Evolutionary conservation across 2,797 vertebrate genomes (phyloP).

Genomic region (Sciurus vulgaris): DNA sequence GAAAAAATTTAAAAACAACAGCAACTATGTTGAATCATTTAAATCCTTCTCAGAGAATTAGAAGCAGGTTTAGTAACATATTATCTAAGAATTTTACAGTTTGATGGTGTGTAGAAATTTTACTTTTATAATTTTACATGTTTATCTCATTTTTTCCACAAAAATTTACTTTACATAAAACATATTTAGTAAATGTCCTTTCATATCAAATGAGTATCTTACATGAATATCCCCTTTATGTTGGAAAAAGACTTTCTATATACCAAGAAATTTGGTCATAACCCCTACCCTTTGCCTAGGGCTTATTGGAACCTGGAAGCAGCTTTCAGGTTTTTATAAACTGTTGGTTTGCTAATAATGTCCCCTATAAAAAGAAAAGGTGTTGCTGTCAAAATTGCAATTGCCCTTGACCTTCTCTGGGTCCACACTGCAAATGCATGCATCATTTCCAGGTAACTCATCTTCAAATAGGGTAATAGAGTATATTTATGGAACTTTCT

Average conservation of each 20-base stretch:
- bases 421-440: not conserved
- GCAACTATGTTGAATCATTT: conserved; percentile 72
- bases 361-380: conserved; percentile 26
- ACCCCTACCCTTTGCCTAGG: not conserved
- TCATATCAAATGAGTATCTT: not conserved
- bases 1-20: conserved; percentile 49
- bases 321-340: conserved; percentile 51
- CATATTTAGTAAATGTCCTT: not conserved
- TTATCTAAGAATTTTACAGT: conserved; percentile 25
- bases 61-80: conserved; percentile 54
- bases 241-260: not conserved
- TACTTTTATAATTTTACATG: conserved; percentile 46
- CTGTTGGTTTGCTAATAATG: conserved; percentile 1
- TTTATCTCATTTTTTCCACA: conserved; percentile 56
- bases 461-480: conserved; percentile 64
- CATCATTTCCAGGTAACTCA: conserved; percentile 44
- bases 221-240: not conserved
- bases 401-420: conserved; percentile 51
- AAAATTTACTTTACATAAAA: conserved; percentile 63
- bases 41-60: conserved; percentile 72
- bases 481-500: conserved; percentile 38
- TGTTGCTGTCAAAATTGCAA: conserved; percentile 61
- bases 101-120: conserved; percentile 57
- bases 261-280: not conserved
- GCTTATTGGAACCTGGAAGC: not conserved